Evolutionary conservation across 2,888 invertebrate species (phyloP), one percentile per base, ranked within the genome.

Genomic region (Plagodis dolabraria): DNA sequence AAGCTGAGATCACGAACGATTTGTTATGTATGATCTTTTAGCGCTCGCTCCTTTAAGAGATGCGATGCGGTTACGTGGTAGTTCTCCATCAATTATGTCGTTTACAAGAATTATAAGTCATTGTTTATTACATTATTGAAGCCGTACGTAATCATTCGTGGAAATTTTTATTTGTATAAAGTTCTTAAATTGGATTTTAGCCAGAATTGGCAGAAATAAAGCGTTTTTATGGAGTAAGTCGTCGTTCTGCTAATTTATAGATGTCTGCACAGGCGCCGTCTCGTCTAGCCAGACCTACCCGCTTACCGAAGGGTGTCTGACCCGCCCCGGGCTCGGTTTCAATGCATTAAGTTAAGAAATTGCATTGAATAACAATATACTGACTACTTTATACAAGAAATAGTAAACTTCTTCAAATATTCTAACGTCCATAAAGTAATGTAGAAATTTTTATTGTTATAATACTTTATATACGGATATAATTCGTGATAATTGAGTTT

Each of bases 261-360:
- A 61, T 47, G 69, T 68, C 71, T 68, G 72, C 70, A 70, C 57
- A 67, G 87, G 82, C 90, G 89, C 85, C 90, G 65, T 63, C 59
- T 65, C 71, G 90, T 85, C 87, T 87, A 82, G 85, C 87, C 87
- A 82, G 85, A 80, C 83, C 76, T 77, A 76, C 79, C 76, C 74
- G 72, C 69, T 73, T 80, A 75, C 76, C 78, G 68, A 70, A 75
- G 75, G 73, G 77, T 79, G 76, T 75, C 71, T 73, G 67, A 77
- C 72, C 68, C 69, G 68, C 64, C 60, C 60, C 7, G 33, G 47
- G 50, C 49, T 40, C 51, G 40, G n/a, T 6, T 33, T 34, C 51
- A 36, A 49, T 60, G 44, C 45, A 46, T 33, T 51, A 45, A 22
- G 12, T 38, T 1, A 8, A 9, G 38, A 38, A 38, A 38, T 9